Evolutionary conservation across 2,888 invertebrate species (phyloP).

Genomic region (Caenorhabditis becei): DNA sequence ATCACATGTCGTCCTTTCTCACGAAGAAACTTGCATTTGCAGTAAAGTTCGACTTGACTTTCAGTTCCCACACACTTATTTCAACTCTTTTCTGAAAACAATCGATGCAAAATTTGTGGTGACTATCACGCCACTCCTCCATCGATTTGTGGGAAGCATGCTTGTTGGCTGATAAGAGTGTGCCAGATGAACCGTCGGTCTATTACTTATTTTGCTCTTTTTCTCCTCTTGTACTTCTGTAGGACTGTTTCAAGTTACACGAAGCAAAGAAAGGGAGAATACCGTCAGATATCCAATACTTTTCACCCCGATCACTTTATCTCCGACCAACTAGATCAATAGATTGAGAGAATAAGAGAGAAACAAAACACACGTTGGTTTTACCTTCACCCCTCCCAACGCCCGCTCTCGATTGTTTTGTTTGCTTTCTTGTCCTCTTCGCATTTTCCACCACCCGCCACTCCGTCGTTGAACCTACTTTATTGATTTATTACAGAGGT

Average conservation of each 20-base stretch:
- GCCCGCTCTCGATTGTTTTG: constrained; percentile 56
- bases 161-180: constrained; percentile 31
- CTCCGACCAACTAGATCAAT: constrained; percentile 53
- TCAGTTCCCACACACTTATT: neutral
- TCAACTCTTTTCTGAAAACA: constrained; percentile 12
- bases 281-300: neutral
- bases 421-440: constrained; percentile 61
- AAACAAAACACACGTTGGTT: constrained; percentile 60
- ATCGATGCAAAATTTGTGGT: neutral
- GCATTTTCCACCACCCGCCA: constrained; percentile 44
- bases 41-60: too few relatives aligned
- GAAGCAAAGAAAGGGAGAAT: neutral
- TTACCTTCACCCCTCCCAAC: constrained; percentile 51
- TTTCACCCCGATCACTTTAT: constrained; percentile 29
- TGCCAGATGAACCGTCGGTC: constrained; percentile 14
- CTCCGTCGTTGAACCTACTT: constrained; percentile 56
- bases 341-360: constrained; percentile 35
- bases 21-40: constrained; percentile 38
- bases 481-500: constrained; percentile 58
- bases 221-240: neutral
- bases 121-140: constrained; percentile 48
- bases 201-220: neutral
- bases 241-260: neutral
- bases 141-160: constrained; percentile 31
- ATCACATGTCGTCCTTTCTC: constrained; percentile 53